phyloP scores from a whole-genome alignment of 2,113 vertebrate genomes.

The Scortum barcoo region DNA sequence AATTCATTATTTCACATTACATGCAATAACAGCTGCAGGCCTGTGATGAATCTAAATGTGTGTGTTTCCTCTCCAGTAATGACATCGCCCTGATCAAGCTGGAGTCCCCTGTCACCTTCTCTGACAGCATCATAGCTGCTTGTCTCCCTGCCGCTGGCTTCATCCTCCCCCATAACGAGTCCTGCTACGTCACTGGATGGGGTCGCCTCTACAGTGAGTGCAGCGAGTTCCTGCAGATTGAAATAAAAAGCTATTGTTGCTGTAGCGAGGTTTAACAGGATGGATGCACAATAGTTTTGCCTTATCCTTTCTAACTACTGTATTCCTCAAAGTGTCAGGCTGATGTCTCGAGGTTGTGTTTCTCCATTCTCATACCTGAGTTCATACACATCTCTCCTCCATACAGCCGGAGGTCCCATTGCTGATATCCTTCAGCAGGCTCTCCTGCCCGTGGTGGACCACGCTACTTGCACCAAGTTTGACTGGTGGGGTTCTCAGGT shows the following conservation, averaged over 20 bases:
- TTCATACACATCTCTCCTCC: not conserved
- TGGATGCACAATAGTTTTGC: not conserved
- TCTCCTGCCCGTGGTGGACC: conserved; percentile 87
- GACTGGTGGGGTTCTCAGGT: conserved; percentile 88
- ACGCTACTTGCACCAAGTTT: conserved; percentile 78
- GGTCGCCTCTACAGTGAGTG: conserved; percentile 89
- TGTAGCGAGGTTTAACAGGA: not conserved
- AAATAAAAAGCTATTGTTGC: not conserved
- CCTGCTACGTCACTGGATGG: conserved; percentile 93
- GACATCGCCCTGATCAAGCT: conserved; percentile 95
- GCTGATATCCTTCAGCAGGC: conserved; percentile 90
- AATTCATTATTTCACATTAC: not conserved
- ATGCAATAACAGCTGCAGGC: too few relatives aligned
- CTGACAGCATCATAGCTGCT: conserved; percentile 82
- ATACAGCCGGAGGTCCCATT: conserved; percentile 86
- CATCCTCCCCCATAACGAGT: conserved; percentile 80
- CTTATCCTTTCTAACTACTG: not conserved
- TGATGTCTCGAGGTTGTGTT: not conserved
- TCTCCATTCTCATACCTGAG: not conserved
- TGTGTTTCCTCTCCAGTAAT: conserved; percentile 76
- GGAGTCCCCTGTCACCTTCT: conserved; percentile 75
- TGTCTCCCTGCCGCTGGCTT: conserved; percentile 84
- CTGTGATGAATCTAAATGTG: not conserved
- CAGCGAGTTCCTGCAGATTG: not conserved
- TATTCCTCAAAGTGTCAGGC: not conserved